A percentile compares a stretch with the other conserved stretches of the same genome.
phyloP scores from a whole-genome alignment of 2,113 vertebrate genomes.

The Aldabrachelys gigantea region DNA sequence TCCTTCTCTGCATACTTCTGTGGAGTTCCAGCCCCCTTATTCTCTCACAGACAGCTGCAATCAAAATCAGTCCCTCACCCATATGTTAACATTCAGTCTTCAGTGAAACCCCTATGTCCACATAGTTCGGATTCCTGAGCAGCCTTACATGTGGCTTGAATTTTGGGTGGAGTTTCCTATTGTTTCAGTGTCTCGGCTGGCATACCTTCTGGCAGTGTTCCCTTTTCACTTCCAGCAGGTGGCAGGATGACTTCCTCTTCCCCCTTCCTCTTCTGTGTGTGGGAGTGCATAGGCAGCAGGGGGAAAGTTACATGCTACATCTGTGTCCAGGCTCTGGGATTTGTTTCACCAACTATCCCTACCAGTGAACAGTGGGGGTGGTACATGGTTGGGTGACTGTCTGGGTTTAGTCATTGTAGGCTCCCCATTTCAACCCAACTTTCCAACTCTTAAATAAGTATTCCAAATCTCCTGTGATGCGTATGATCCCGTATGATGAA shows the following conservation, averaged over 20 bases:
- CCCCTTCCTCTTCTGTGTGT: no score
- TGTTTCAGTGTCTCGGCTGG: background rate
- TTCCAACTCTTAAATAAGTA: no score
- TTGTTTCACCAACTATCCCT: background rate
- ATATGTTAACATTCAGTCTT: background rate
- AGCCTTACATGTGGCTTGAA: background rate
- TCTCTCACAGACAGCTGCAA: background rate
- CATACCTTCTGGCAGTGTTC: background rate
- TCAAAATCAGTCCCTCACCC: background rate
- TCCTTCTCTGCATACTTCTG: no score
- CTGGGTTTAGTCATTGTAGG: background rate
- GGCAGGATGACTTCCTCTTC: background rate
- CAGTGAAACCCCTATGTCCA: background rate
- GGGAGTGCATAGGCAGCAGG: no score
- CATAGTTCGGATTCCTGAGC: background rate
- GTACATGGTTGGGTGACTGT: background rate
- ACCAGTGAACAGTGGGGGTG: background rate
- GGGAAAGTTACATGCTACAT: no score
- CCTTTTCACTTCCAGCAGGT: background rate
- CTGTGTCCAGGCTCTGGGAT: no score
- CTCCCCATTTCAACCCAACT: background rate
- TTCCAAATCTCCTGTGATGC: no score
- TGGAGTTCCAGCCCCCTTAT: no score
- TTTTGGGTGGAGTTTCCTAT: background rate
- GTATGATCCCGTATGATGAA: no score